Percentiles rank a stretch among this genome's conserved stretches.
These are phyloP conservation scores for Nilaparvata lugens DNA, from an alignment of 1,140 invertebrate genomes.

Conservation along the genomic window DNA sequence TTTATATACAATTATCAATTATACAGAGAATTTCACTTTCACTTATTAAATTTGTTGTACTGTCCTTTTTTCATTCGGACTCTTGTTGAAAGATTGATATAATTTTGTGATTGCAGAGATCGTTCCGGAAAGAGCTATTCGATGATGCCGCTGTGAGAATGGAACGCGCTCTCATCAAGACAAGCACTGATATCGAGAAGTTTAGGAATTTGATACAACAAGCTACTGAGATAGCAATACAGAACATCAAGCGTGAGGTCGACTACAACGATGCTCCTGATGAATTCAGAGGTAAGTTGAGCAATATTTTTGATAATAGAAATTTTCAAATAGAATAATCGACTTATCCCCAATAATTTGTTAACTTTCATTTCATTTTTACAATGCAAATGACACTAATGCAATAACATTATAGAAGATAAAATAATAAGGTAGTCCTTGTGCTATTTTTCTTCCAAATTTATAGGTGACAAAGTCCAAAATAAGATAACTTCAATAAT, in stretches of 20 bases:
- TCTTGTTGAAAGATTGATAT: slow-evolving; percentile 10
- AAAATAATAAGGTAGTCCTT: too few species aligned
- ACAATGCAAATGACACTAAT: too few species aligned
- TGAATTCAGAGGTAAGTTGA: slow-evolving; percentile 67
- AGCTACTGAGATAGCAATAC: slow-evolving; percentile 67
- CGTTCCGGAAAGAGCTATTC: slow-evolving; percentile 86
- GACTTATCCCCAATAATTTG: too few species aligned
- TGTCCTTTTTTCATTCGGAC: slow-evolving; percentile 17
- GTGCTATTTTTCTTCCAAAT: too few species aligned
- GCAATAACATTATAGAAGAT: too few species aligned
- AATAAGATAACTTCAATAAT: too few species aligned
- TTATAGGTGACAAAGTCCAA: too few species aligned
- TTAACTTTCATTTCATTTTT: too few species aligned
- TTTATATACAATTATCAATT: too few species aligned
- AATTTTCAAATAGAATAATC: too few species aligned
- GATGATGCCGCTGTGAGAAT: slow-evolving; percentile 77
- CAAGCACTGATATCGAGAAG: slow-evolving; percentile 67
- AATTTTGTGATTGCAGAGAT: slow-evolving; percentile 56
- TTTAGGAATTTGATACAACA: slow-evolving; percentile 71
- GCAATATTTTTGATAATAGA: too few species aligned
- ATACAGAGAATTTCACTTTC: too few species aligned
- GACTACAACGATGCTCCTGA: slow-evolving; percentile 95
- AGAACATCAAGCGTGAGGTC: slow-evolving; percentile 78
- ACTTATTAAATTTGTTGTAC: slow-evolving; percentile 9
- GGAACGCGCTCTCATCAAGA: slow-evolving; percentile 72